phyloP scores from a whole-genome alignment of 1,140 invertebrate species.

The Hyles vespertilio region DNA sequence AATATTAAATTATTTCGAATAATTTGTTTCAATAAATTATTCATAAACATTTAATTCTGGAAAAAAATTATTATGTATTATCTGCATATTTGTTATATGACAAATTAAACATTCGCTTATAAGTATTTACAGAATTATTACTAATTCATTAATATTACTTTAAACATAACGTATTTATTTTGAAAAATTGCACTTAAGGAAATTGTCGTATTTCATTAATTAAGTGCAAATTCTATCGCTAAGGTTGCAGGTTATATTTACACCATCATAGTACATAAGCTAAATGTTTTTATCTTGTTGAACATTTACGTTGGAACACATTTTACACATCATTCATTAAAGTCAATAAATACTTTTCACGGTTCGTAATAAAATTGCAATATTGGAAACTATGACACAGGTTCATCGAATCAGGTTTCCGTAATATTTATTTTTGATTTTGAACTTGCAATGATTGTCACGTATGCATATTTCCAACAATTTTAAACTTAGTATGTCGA shows the following conservation, averaged over 20 bases:
- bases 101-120: not conserved
- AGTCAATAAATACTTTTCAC: not conserved
- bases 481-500: too few relatives aligned
- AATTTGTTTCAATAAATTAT: not conserved
- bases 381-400: too few relatives aligned
- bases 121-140: conserved; percentile 4
- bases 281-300: too few relatives aligned
- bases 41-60: not conserved
- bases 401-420: too few relatives aligned
- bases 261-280: too few relatives aligned
- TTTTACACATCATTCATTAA: not conserved
- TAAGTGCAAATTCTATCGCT: conserved; percentile 3
- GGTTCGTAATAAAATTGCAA: too few relatives aligned
- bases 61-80: too few relatives aligned
- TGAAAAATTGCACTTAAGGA: conserved; percentile 33
- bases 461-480: too few relatives aligned
- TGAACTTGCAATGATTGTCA: too few relatives aligned
- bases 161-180: conserved; percentile 4
- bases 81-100: not conserved
- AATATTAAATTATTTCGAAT: not conserved
- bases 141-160: not conserved
- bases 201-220: conserved; percentile 2
- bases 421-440: too few relatives aligned
- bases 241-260: not conserved
- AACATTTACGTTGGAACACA: too few relatives aligned